Evolutionary conservation across 2,113 vertebrate genomes (phyloP).

Genomic region (Monarcha castaneiventris): DNA sequence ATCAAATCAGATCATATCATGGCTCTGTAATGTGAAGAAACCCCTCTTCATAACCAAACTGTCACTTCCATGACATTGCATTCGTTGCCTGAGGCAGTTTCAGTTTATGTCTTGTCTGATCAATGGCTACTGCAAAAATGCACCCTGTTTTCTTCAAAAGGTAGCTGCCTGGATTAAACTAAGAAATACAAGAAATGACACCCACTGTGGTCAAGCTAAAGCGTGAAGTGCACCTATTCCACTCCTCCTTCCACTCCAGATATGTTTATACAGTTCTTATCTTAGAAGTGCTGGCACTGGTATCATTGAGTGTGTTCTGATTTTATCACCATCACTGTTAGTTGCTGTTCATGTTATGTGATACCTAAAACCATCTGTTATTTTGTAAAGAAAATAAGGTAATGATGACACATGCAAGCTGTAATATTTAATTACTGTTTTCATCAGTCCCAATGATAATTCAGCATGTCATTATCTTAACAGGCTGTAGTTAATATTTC

Average conservation of each 20-base stretch:
- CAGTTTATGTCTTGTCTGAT: not conserved
- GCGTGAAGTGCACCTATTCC: not conserved
- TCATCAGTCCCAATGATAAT: constrained; percentile 3
- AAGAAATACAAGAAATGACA: not conserved
- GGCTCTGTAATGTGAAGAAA: constrained; percentile 16
- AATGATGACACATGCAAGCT: not conserved
- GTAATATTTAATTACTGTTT: constrained; percentile 28
- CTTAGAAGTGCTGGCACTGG: not conserved
- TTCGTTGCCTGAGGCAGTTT: constrained; percentile 6
- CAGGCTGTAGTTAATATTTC: not conserved
- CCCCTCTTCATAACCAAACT: constrained; percentile 21
- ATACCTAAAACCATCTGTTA: constrained; percentile 11
- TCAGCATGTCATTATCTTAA: not conserved
- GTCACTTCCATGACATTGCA: not conserved
- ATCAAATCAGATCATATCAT: not conserved
- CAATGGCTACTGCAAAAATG: not conserved
- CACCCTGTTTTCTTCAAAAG: not conserved
- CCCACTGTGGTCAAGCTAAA: not conserved
- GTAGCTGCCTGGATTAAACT: not conserved
- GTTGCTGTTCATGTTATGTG: not conserved
- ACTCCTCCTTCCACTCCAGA: not conserved
- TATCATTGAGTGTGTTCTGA: not conserved
- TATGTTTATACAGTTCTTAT: not conserved
- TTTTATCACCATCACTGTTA: not conserved
- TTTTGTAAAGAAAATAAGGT: constrained; percentile 14